Evolutionary conservation across 2,888 invertebrate genomes (phyloP).

Genomic region (Dexiosoma caninum): DNA sequence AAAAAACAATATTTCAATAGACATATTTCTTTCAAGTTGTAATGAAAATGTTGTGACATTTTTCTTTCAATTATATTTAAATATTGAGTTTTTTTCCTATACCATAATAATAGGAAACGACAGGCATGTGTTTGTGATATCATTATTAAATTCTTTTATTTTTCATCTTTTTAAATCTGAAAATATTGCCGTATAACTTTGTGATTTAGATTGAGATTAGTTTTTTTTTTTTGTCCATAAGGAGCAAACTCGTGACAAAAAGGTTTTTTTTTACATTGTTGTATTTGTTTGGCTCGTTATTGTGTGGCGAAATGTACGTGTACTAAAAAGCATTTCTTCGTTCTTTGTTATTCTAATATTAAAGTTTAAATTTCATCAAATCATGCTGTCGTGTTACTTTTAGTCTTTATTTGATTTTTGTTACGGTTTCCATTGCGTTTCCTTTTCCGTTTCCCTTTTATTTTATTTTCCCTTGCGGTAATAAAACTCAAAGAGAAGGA

Average conservation of each 20-base stretch:
- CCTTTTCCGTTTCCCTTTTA: neutral
- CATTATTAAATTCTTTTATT: constrained; percentile 1
- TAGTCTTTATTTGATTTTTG: neutral
- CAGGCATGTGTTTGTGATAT: neutral
- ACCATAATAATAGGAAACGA: no score
- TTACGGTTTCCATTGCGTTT: no score
- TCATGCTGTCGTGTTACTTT: neutral
- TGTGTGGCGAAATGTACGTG: neutral
- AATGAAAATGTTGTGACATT: neutral
- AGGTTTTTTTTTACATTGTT: no score
- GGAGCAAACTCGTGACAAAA: neutral
- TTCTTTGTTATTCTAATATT: neutral
- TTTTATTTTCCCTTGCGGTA: neutral
- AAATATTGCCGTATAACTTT: neutral
- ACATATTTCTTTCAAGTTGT: no score
- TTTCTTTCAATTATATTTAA: neutral
- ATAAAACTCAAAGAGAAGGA: neutral
- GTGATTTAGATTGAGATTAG: neutral
- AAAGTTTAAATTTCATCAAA: neutral
- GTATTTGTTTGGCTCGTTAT: no score
- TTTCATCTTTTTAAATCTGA: neutral
- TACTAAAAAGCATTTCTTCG: neutral
- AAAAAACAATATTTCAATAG: no score
- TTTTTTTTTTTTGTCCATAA: neutral
- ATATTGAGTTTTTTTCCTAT: neutral